A percentile compares a stretch with the other conserved stretches of the same genome.
phyloP scores from a whole-genome alignment of 2,113 vertebrate species.

The Onychostoma macrolepis region DNA sequence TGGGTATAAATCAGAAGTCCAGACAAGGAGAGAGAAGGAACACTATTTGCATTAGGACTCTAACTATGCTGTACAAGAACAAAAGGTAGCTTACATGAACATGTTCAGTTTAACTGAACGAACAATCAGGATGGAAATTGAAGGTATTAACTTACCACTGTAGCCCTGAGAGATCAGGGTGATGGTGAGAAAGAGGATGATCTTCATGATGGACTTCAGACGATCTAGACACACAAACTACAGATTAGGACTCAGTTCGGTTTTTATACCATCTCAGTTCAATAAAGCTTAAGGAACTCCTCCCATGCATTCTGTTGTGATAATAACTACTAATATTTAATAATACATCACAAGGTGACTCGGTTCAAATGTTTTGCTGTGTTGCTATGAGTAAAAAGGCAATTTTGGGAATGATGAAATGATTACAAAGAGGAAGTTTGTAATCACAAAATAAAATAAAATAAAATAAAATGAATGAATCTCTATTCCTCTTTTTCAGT shows the following conservation, averaged over 20 bases:
- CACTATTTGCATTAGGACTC: neutral
- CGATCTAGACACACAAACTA: conserved; percentile 37
- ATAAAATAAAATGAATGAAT: neutral
- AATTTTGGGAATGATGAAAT: neutral
- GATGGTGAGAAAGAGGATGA: conserved; percentile 61
- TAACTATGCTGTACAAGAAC: neutral
- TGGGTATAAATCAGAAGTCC: neutral
- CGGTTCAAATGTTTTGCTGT: too few relatives aligned
- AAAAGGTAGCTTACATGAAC: neutral
- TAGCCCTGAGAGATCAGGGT: conserved; percentile 65
- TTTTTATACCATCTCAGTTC: conserved; percentile 61
- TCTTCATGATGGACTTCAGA: conserved; percentile 65
- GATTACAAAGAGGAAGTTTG: neutral
- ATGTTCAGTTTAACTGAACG: neutral
- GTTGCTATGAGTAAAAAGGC: neutral
- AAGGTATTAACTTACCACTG: conserved; percentile 68
- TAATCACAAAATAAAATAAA: neutral
- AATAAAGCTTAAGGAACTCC: conserved; percentile 3
- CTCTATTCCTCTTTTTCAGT: neutral
- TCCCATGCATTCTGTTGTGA: neutral
- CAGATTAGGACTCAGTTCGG: neutral
- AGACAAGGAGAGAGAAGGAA: neutral
- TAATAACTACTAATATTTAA: neutral
- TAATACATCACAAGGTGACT: neutral
- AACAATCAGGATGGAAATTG: neutral